phyloP scores from a whole-genome alignment of 2,113 vertebrate species.

The Halichoeres trimaculatus region DNA sequence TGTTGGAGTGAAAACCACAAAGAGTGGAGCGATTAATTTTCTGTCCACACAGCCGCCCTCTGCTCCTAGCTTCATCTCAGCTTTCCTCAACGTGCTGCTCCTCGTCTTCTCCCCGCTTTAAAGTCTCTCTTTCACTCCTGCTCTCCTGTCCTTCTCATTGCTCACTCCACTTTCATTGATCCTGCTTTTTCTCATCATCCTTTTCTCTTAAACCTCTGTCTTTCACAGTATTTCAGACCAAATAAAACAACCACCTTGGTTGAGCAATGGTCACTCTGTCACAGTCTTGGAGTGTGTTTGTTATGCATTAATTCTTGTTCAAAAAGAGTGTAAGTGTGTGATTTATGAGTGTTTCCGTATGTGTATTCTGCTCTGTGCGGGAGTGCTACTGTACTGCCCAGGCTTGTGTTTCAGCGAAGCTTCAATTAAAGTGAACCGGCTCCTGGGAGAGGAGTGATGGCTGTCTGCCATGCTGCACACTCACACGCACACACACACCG shows the following conservation, averaged over 20 bases:
- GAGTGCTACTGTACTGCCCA: constrained; percentile 39
- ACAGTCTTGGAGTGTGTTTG: background rate
- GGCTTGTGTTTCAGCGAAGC: constrained; percentile 61
- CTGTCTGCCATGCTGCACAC: constrained; percentile 45
- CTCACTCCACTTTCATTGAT: constrained; percentile 29
- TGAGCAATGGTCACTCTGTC: constrained; percentile 46
- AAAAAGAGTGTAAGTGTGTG: background rate
- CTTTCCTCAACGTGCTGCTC: background rate
- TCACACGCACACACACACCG: constrained; percentile 22
- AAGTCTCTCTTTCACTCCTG: background rate
- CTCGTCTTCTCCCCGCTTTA: constrained; percentile 2
- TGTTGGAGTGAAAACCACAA: constrained; percentile 23
- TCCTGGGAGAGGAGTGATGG: constrained; percentile 58
- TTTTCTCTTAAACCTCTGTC: constrained; percentile 5
- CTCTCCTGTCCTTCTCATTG: background rate
- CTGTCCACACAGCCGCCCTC: constrained; percentile 18
- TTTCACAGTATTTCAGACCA: constrained; percentile 16
- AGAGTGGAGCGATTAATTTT: constrained; percentile 43
- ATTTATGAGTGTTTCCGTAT: too few relatives aligned
- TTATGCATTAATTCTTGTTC: constrained; percentile 12
- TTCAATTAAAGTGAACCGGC: constrained; percentile 67
- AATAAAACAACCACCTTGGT: constrained; percentile 35
- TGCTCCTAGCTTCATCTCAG: constrained; percentile 7
- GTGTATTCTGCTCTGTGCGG: constrained; percentile 37
- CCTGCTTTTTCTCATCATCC: constrained; percentile 35